Evolutionary conservation across 2,113 vertebrate species (phyloP).

Genomic region (Physeter macrocephalus): DNA sequence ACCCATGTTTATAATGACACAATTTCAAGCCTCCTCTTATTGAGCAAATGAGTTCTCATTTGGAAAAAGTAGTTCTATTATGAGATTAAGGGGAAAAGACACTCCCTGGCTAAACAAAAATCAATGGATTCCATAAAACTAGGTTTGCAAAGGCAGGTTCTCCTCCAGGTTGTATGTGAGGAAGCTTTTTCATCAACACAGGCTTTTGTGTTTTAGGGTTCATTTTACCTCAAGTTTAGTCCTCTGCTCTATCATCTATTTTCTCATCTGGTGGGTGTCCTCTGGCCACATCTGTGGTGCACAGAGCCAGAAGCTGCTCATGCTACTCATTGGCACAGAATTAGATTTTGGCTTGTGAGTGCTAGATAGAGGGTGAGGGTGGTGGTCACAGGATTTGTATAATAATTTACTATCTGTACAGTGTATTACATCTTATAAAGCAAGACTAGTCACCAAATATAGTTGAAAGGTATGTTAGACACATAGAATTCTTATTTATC

Average conservation of each 20-base stretch:
- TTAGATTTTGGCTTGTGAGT: not conserved
- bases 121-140: not conserved
- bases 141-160: not conserved
- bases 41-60: not conserved
- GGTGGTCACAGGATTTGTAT: not conserved
- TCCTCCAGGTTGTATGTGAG: not conserved
- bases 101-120: not conserved
- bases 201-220: not conserved
- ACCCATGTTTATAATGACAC: not conserved
- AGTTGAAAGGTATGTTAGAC: not conserved
- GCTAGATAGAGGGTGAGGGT: fast-evolving
- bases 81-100: not conserved
- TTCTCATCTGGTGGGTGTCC: not conserved
- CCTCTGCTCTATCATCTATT: not conserved
- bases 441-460: not conserved
- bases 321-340: not conserved
- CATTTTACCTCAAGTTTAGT: not conserved
- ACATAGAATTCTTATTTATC: constrained; percentile 26
- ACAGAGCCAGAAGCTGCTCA: not conserved
- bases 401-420: not conserved
- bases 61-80: not conserved
- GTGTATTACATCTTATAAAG: not conserved
- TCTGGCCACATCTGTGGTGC: not conserved
- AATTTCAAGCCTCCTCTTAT: not conserved
- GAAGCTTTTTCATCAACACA: not conserved